A percentile compares a stretch with the other conserved stretches of the same genome.
phyloP scores from a whole-genome alignment of 2,888 invertebrate species.

The Campopleginae sp. region DNA sequence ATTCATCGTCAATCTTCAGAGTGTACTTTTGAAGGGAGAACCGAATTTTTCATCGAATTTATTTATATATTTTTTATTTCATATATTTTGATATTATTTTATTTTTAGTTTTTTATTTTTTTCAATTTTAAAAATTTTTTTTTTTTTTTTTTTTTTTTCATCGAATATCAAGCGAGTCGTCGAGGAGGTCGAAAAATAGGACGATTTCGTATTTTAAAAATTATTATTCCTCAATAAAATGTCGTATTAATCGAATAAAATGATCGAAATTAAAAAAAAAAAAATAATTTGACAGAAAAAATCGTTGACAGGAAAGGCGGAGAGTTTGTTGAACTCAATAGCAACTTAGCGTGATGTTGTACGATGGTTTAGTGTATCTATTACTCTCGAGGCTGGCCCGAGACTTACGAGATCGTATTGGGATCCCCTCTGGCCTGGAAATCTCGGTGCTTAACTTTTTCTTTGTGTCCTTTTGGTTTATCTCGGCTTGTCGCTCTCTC shows the following conservation, averaged over 20 bases:
- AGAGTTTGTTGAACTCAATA: constrained; percentile 58
- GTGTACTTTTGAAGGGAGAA: too few species aligned
- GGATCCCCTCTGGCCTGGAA: constrained; percentile 61
- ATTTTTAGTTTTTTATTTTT: too few species aligned
- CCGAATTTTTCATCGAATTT: too few species aligned
- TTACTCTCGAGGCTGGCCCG: constrained; percentile 18
- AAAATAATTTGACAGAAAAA: background rate
- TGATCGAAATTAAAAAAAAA: background rate
- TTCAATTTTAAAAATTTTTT: too few species aligned
- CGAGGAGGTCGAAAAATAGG: too few species aligned
- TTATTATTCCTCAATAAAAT: background rate
- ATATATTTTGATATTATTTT: too few species aligned
- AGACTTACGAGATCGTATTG: constrained; percentile 43
- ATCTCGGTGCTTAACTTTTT: constrained; percentile 11
- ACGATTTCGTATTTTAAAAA: too few species aligned
- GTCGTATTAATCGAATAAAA: background rate
- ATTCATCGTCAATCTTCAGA: too few species aligned
- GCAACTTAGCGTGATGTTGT: constrained; percentile 54
- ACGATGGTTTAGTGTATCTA: constrained; percentile 30
- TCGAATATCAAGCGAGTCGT: too few species aligned
- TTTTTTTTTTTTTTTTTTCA: too few species aligned
- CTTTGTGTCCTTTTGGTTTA: background rate
- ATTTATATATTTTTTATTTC: too few species aligned
- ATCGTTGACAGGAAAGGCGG: background rate
- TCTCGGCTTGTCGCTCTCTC: constrained; percentile 2